phyloP scores from a whole-genome alignment of 1,140 invertebrate species.

The Meloidogyne exigua region DNA sequence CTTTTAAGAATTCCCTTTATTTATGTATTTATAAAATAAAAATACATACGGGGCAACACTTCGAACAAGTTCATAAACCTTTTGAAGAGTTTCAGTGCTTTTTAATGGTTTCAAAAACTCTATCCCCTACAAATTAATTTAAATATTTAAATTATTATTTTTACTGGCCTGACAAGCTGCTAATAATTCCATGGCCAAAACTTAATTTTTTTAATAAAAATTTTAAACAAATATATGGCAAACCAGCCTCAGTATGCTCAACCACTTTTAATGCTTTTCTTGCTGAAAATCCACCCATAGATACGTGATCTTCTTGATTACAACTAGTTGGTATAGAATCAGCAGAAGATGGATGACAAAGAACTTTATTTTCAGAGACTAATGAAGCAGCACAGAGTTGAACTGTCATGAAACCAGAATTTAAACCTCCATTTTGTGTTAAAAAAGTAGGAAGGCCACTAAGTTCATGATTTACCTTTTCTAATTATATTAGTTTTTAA shows the following conservation, averaged over 20 bases:
- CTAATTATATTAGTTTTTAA: background rate
- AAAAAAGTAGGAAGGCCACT: slow-evolving; percentile 71
- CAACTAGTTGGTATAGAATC: slow-evolving; percentile 73
- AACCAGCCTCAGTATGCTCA: slow-evolving; percentile 61
- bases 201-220: slow-evolving; percentile 57
- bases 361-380: slow-evolving; percentile 76
- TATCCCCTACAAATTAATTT: slow-evolving; percentile 66
- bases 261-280: slow-evolving; percentile 70
- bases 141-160: background rate
- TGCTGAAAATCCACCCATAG: slow-evolving; percentile 76
- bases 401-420: slow-evolving; percentile 77
- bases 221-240: background rate
- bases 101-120: slow-evolving; percentile 75
- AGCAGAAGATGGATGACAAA: slow-evolving; percentile 73
- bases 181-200: slow-evolving; percentile 74
- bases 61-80: slow-evolving; percentile 72
- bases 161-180: slow-evolving; percentile 71
- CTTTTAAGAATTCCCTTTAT: no score
- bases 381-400: slow-evolving; percentile 74
- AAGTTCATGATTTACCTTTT: slow-evolving; percentile 71
- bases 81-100: slow-evolving; percentile 73
- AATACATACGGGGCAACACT: slow-evolving; percentile 53
- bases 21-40: no score
- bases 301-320: slow-evolving; percentile 77
- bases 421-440: slow-evolving; percentile 73